phyloP scores from a whole-genome alignment of 1,140 invertebrate genomes.

The Drosophila pectinifera region DNA sequence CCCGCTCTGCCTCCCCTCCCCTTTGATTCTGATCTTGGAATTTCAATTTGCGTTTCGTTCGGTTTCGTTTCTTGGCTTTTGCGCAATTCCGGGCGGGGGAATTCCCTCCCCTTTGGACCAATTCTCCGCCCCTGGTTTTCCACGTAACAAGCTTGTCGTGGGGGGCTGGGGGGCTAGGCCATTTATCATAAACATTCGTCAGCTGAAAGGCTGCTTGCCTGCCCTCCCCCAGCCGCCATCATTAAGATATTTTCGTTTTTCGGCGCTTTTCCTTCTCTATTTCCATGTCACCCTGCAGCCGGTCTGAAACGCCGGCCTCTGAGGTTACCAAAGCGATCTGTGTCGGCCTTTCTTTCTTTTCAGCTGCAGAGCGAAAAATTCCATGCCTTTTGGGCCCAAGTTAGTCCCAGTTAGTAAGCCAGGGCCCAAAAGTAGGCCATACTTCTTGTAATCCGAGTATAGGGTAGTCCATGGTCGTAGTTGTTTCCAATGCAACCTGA shows the following conservation, averaged over 20 bases:
- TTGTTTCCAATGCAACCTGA: background rate
- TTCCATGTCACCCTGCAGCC: constrained; percentile 47
- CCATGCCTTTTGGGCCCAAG: background rate
- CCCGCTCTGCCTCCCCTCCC: too few species aligned
- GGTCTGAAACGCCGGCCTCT: constrained; percentile 21
- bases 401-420: too few species aligned
- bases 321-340: constrained; percentile 31
- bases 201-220: constrained; percentile 52
- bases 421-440: background rate
- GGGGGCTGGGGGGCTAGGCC: background rate
- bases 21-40: constrained; percentile 71
- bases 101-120: background rate
- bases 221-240: background rate
- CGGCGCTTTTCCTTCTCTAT: constrained; percentile 33
- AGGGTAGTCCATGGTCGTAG: background rate
- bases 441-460: background rate
- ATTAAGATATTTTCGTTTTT: constrained; percentile 46
- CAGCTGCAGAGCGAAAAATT: constrained; percentile 1
- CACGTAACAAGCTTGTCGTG: constrained; percentile 57
- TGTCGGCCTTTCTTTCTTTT: background rate
- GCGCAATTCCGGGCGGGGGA: too few species aligned
- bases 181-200: constrained; percentile 75
- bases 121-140: constrained; percentile 15
- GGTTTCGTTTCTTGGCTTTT: constrained; percentile 34
- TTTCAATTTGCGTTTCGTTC: constrained; percentile 71